Evolutionary conservation across 2,113 vertebrate species (phyloP), one percentile per base, ranked within the genome.

Genomic region (Collichthys lucidus): DNA sequence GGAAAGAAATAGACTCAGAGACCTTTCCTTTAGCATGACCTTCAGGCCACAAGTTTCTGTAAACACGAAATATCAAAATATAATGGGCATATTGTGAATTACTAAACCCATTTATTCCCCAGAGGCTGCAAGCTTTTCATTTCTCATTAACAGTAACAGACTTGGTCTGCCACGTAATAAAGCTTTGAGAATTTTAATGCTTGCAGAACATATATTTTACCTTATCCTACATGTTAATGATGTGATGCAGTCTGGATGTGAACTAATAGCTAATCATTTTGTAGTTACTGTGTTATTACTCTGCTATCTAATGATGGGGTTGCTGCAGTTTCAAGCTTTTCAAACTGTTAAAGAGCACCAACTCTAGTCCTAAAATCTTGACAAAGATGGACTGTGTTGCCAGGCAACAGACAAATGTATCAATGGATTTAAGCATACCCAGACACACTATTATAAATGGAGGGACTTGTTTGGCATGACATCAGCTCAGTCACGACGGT

Each of bases 391-490:
- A 84, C 60, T 77, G 70, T 71, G 91, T 91, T 92, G 91, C 92
- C 86, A 88, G 72, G 92, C 87, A 92, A 92, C 88, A 88, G 75
- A 82, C 83, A 88, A 86, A 93, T 79, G 83, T 86, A 89, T 90
- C 80, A 91, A 77, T 89, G 73, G 81, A 74, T 91, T 87, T 87
- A 84, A 84, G 85, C 85, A 84, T 79, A 88, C 72, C 80, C 88
- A 82, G 77, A 82, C 86, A 82, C 83, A 85, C 71, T 80, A 77
- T 83, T 82, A 86, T 80, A 93, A 84, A 88, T 89, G 80, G 74
- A 80, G 78, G 65, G 74, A 82, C 79, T 88, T 84, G 77, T 87
- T 85, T 87, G 82, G 81, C 84, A 79, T 91, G 84, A 89, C 83
- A 91, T 92, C 83, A 80, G 83, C 87, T 87, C 88, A 81, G 65